Conservation (phyloP, 2,888 invertebrate genomes). For the Oxyteleia sp. region DNA sequence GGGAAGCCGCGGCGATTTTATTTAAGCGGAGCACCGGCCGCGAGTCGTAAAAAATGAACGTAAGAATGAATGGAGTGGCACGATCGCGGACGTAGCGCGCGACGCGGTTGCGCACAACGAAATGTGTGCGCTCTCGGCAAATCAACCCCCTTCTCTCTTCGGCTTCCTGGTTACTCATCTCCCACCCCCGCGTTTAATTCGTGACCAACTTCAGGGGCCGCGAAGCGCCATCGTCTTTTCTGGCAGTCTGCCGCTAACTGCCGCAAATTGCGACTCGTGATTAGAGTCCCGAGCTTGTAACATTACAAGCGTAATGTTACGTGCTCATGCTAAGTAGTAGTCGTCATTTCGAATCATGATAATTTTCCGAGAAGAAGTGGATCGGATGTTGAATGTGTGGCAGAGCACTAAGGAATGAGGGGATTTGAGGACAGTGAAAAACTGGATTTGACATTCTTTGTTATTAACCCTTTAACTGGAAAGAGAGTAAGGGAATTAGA, state of each 20-base stretch:
- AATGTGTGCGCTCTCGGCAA: constrained; percentile 61
- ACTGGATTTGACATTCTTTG: not conserved
- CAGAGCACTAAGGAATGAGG: constrained; percentile 4
- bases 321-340: constrained; percentile 55
- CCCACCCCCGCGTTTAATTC: constrained; percentile 61
- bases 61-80: constrained; percentile 50
- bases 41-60: constrained; percentile 18
- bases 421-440: not conserved
- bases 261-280: constrained; percentile 60
- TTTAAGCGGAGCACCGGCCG: not conserved
- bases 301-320: constrained; percentile 43
- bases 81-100: constrained; percentile 49
- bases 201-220: constrained; percentile 64
- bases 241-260: constrained; percentile 63
- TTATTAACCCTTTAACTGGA: not conserved
- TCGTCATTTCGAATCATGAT: constrained; percentile 54
- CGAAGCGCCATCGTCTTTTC: constrained; percentile 59
- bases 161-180: constrained; percentile 53
- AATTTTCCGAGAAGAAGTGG: constrained; percentile 51
- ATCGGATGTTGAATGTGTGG: constrained; percentile 46
- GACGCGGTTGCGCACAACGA: constrained; percentile 68
- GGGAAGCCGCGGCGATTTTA: not conserved
- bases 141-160: constrained; percentile 58
- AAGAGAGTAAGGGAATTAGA: no score
- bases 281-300: constrained; percentile 35